These are phyloP conservation scores for Apodemia duryi DNA, from an alignment of 2,888 invertebrate species.

Conservation along the genomic window DNA sequence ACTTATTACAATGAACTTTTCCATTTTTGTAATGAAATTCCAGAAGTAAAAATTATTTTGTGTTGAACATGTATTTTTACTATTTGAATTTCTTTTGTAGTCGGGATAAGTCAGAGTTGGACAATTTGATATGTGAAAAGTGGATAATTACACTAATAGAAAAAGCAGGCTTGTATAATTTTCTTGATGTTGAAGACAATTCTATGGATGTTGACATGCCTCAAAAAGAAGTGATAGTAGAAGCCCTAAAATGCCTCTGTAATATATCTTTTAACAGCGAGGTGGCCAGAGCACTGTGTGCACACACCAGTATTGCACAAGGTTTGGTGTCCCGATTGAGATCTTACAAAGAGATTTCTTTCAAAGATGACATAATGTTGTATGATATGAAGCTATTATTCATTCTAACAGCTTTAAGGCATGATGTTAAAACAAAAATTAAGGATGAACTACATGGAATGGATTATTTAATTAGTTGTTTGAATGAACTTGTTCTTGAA, in stretches of 20 bases:
- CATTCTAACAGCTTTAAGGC: slow-evolving; percentile 90
- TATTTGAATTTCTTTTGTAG: slow-evolving; percentile 53
- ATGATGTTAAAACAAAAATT: slow-evolving; percentile 82
- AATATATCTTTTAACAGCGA: slow-evolving; percentile 90
- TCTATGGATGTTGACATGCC: slow-evolving; percentile 51
- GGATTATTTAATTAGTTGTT: slow-evolving; percentile 82
- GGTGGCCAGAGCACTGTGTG: slow-evolving; percentile 61
- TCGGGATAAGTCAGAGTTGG: slow-evolving; percentile 87
- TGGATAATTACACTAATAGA: slow-evolving; percentile 84
- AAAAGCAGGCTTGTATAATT: slow-evolving; percentile 81
- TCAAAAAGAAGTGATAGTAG: slow-evolving; percentile 81
- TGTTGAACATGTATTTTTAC: background rate
- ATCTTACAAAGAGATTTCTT: slow-evolving; percentile 81
- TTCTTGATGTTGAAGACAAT: slow-evolving; percentile 54
- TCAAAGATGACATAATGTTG: slow-evolving; percentile 86
- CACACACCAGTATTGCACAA: slow-evolving; percentile 82
- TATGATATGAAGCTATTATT: slow-evolving; percentile 94
- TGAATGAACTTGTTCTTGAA: slow-evolving; percentile 81
- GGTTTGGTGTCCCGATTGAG: slow-evolving; percentile 86
- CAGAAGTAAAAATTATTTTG: too few species aligned
- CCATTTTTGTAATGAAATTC: too few species aligned
- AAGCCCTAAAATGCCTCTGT: slow-evolving; percentile 92
- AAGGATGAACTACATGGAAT: slow-evolving; percentile 85
- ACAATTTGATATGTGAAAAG: slow-evolving; percentile 83
- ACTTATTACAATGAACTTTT: too few species aligned